Base-by-base conservation (phyloP, 1,140 invertebrate genomes). In the Leptopilina clavipes region DNA sequence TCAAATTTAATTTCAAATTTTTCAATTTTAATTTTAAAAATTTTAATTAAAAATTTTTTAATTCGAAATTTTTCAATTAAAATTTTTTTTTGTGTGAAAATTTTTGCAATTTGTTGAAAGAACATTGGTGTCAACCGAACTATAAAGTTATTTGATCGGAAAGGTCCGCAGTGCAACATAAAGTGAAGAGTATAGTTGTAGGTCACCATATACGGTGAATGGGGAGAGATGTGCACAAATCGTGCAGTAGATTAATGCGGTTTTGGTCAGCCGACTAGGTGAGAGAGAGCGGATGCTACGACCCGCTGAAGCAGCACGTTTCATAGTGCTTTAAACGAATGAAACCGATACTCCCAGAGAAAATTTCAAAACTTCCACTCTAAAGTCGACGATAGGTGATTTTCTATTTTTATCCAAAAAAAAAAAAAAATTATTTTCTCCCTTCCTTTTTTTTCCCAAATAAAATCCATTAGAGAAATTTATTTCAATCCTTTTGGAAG, bases 231-330 rank as follows among this genome's bases (percentile, higher is more conserved):
- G 56, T 25, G 56, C 56, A 25, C 56, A 59, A 59, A 59, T 59
- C 56, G 56, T 59, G 56, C 56, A 59, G 56, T 59, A 59, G 56
- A 59, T 59, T 59, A 59, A 59, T 59, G 56, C 56, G 56, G 56
- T 59, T 59, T 59, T 59, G 56, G 56, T 59, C 56, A 59, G 56
- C 56, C 56, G 56, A 25, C 56, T 59, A 59, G 56, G 56, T 59
- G 56, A 59, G 56, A 59, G 56, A 52, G 48, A 17, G 14, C 9
- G 54, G 8, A 56, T 6, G 56, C 56, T 59, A 19, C 54, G 54
- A 56, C 54, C 18, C 56, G 56, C 56, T 59, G 56, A 31, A 59
- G 56, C 56, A 59, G 56, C 56, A 59, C 56, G 56, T 59, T 59
- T 31, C 25, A 31, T 11, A 25, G 18, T 25, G 56, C 56, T 59